Percentiles rank a stretch among this genome's conserved stretches.
These are phyloP conservation scores for Oncorhynchus nerka DNA, from an alignment of 2,113 vertebrate species.

Conservation along the genomic window DNA sequence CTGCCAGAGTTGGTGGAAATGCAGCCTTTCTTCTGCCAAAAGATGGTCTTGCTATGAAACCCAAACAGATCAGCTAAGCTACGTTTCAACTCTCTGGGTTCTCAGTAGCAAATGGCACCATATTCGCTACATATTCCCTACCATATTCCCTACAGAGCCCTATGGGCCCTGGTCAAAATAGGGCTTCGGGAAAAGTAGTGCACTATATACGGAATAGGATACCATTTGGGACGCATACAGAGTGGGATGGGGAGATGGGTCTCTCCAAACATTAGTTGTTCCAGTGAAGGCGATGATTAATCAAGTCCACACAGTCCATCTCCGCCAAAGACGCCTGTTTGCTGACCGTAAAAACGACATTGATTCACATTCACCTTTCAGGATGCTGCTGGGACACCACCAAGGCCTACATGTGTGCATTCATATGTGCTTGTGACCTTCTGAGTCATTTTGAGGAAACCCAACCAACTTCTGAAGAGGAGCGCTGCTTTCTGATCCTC, in stretches of 20 bases:
- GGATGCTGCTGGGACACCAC: too few relatives aligned
- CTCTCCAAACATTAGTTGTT: not conserved
- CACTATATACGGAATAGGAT: too few relatives aligned
- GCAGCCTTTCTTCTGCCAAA: not conserved
- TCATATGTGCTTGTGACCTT: not conserved
- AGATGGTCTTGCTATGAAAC: not conserved
- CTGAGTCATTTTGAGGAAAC: not conserved
- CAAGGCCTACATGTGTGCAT: not conserved
- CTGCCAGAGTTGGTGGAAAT: not conserved
- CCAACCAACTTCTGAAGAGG: not conserved
- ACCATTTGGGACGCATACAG: too few relatives aligned
- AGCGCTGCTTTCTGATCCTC: not conserved
- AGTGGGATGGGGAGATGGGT: not conserved
- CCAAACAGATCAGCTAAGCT: slow-evolving; percentile 11
- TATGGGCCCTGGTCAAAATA: too few relatives aligned
- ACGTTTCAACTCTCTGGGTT: not conserved
- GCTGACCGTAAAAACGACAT: not conserved
- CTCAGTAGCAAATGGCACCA: not conserved
- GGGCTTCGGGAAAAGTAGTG: too few relatives aligned
- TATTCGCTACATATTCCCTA: not conserved
- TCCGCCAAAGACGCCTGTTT: not conserved
- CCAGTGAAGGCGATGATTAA: slow-evolving; percentile 8
- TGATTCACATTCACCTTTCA: not conserved
- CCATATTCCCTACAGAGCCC: not conserved
- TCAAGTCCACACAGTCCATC: not conserved